A percentile compares a stretch with the other conserved stretches of the same genome.
Conservation (phyloP, 2,797 vertebrate genomes). For the Rhinoraja longicauda region DNA sequence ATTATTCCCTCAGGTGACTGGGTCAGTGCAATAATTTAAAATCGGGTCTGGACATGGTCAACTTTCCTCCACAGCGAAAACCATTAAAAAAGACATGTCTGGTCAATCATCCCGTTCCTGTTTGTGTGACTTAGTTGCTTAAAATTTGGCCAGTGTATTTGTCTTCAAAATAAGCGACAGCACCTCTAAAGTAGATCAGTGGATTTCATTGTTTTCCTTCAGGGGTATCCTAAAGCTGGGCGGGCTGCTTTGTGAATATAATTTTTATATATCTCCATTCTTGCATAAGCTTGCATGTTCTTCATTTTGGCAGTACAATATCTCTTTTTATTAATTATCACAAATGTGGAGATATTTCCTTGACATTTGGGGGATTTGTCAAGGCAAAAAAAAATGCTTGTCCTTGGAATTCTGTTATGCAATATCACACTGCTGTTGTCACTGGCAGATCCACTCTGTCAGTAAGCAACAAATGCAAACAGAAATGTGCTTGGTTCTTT, state of each 20-base stretch:
- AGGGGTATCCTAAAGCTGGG: background rate
- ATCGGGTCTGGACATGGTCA: background rate
- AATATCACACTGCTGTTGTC: background rate
- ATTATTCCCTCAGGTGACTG: too few relatives aligned
- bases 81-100: background rate
- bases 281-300: background rate
- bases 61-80: background rate
- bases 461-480: background rate
- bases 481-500: background rate
- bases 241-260: background rate
- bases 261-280: background rate
- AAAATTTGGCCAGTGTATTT: background rate
- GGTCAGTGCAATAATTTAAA: too few relatives aligned
- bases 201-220: background rate
- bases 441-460: background rate
- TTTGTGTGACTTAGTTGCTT: background rate
- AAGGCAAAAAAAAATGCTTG: too few relatives aligned
- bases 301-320: background rate
- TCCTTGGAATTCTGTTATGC: constrained; percentile 3
- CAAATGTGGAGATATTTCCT: constrained; percentile 16
- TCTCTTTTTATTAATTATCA: background rate
- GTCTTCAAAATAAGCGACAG: background rate
- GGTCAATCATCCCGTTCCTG: background rate
- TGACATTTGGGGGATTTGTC: too few relatives aligned
- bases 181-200: background rate